Evolutionary conservation across 2,113 vertebrate genomes (phyloP).

Genomic region (Typhlomys cinereus): DNA sequence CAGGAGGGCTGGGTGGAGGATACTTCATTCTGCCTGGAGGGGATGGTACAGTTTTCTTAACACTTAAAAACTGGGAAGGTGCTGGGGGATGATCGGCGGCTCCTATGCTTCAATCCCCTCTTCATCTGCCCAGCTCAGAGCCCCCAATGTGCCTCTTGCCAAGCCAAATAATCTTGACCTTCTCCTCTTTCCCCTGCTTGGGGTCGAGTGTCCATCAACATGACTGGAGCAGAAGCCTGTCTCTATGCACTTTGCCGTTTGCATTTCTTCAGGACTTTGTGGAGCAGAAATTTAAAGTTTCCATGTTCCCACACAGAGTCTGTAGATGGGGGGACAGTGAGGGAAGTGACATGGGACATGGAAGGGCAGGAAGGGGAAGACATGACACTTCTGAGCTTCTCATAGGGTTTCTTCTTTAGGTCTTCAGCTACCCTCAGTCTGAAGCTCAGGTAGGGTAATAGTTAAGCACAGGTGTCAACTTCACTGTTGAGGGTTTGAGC

Average conservation of each 20-base stretch:
- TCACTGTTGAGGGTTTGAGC: no score
- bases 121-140: not conserved
- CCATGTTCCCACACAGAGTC: not conserved
- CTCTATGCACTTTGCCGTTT: not conserved
- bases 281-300: not conserved
- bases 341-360: rapidly evolving
- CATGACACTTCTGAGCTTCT: not conserved
- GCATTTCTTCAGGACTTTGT: not conserved
- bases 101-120: not conserved
- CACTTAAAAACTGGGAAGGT: not conserved
- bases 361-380: not conserved
- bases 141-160: not conserved
- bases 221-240: not conserved
- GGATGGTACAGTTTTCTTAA: not conserved
- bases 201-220: not conserved
- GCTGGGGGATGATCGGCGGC: not conserved
- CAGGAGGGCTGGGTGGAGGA: not conserved
- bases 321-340: not conserved
- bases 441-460: not conserved
- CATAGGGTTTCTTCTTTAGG: not conserved
- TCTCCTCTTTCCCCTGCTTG: not conserved
- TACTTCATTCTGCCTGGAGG: not conserved
- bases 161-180: not conserved
- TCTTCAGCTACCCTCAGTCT: not conserved
- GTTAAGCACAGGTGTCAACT: no score